Conservation (phyloP, 1,140 invertebrate species). For the Scaptomyza montana region DNA sequence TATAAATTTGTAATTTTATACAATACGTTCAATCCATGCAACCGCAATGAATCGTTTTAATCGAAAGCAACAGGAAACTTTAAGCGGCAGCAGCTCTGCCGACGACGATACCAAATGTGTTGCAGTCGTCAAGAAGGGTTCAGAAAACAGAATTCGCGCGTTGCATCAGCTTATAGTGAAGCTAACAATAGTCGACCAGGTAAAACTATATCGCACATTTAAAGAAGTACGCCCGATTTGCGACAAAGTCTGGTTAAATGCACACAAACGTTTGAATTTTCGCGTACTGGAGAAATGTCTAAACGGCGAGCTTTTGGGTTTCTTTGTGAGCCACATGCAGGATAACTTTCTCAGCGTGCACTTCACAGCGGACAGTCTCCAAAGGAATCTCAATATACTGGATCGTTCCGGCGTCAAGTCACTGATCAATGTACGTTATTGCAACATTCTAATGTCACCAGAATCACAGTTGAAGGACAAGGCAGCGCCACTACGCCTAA, state of each 20-base stretch:
- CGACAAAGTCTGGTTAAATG: conserved; percentile 28
- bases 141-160: not conserved
- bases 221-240: conserved; percentile 17
- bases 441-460: conserved; percentile 28
- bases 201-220: conserved; percentile 28
- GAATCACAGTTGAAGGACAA: not conserved
- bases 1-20: not conserved
- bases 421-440: conserved; percentile 29
- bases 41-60: conserved; percentile 1
- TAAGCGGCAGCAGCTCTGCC: not conserved
- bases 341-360: conserved; percentile 29
- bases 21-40: not conserved
- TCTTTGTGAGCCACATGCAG: conserved; percentile 35
- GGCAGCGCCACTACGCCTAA: not conserved
- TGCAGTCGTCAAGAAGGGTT: not conserved
- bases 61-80: not conserved
- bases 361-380: conserved; percentile 42
- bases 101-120: not conserved
- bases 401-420: conserved; percentile 34
- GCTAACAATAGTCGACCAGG: conserved; percentile 33
- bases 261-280: conserved; percentile 34
- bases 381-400: conserved; percentile 47
- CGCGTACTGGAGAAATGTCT: conserved; percentile 26
- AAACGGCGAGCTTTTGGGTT: conserved; percentile 1
- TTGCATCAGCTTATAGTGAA: conserved; percentile 6